Base-by-base conservation (phyloP, 2,113 vertebrate genomes). In the Drymodes brunneopygia region DNA sequence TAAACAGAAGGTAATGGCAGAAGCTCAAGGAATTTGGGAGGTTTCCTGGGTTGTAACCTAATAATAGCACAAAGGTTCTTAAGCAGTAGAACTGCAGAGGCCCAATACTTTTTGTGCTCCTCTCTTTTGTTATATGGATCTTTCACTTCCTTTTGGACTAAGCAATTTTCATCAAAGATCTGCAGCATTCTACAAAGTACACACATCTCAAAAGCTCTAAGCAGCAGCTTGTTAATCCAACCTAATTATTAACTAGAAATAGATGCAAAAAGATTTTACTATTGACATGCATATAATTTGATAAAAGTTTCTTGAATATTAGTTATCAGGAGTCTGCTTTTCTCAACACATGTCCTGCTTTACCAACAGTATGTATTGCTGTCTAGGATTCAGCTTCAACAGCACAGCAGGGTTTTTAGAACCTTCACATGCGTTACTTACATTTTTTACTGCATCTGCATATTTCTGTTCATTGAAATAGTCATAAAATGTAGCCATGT, bases 391-490 rank as follows among this genome's bases (percentile, higher is more conserved):
- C 78, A 70, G 47, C 15, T 87, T 91, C 47, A 82, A 61, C 14
- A 79, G 29, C 70, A 69, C 28, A 66, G 80, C 21, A 56, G 67
- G 77, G n/a, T 67, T 86, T 83, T 90, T 58, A 89, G 40, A 88
- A 90, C 14, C 42, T 57, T 71, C 67, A 45, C 35, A 54, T 12
- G 24, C 35, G 33, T 45, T 71, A 98, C 99, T 98, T 95, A 99
- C 99, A 58, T 99, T 99, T 97, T 99, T 99, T 89, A 99, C 99
- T 56, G 99, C 98, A 24, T 99, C 99, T 7, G 99, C 99, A n/a
- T 99, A 99, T 96, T 99, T 99, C 97, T 99, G 99, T 93, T 99
- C 99, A 54, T 99, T 99, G 98, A 99, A 99, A 97, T 99, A 99
- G 92, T 99, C 99, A 70, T 99, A 99, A 98, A 99, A 99, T 0